Evolutionary conservation across 2,888 invertebrate species (phyloP).

Genomic region (Lymantria dispar): DNA sequence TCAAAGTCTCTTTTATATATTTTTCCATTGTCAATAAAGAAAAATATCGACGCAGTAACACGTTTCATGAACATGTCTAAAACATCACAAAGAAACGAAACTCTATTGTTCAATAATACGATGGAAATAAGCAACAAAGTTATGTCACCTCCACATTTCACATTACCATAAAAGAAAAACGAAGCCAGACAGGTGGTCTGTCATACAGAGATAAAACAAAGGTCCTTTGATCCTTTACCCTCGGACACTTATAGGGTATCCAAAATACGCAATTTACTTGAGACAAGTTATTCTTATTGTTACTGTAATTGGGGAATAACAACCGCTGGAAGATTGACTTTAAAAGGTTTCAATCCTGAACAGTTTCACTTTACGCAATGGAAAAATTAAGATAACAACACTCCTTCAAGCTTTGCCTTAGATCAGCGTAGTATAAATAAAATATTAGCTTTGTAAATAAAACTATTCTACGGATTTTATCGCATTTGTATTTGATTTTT

Average conservation of each 20-base stretch:
- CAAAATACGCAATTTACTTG: constrained; percentile 57
- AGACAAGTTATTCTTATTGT: constrained; percentile 62
- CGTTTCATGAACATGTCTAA: constrained; percentile 21
- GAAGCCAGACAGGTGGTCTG: constrained; percentile 34
- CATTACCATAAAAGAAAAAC: constrained; percentile 33
- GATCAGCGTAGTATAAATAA: no score
- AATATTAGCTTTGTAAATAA: no score
- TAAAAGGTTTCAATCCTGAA: constrained; percentile 34
- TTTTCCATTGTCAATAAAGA: constrained; percentile 23
- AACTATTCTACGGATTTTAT: no score
- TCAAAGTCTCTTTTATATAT: constrained; percentile 26
- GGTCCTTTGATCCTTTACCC: constrained; percentile 64
- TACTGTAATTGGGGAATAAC: constrained; percentile 49
- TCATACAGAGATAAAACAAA: constrained; percentile 65
- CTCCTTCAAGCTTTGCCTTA: not conserved
- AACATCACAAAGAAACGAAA: constrained; percentile 29
- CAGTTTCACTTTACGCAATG: constrained; percentile 24
- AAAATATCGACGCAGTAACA: constrained; percentile 16
- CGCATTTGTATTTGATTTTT: no score
- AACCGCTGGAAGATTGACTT: constrained; percentile 20
- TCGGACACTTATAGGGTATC: constrained; percentile 45
- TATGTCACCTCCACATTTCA: constrained; percentile 38
- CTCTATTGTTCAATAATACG: constrained; percentile 23
- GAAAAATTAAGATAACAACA: not conserved
- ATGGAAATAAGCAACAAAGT: constrained; percentile 36